Evolutionary conservation across 2,797 vertebrate species (phyloP), one percentile per base, ranked within the genome.

Genomic region (Pantherophis alleghaniensis): DNA sequence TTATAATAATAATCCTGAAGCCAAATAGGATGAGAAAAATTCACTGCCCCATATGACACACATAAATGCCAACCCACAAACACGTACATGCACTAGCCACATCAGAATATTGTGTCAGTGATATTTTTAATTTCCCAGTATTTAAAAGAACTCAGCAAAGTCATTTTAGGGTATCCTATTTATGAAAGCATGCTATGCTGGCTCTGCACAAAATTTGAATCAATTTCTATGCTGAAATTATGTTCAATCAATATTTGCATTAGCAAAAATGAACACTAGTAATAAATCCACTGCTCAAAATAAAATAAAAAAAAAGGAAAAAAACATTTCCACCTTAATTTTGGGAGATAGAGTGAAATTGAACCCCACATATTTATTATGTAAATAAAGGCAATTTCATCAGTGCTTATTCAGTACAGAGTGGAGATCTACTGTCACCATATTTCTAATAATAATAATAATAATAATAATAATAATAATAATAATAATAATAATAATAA

Each of bases 161-260:
- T 37, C 28, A 63, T 47, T 66, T 66, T 90, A 47, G 4, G 7
- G 56, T 59, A 57, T 37, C 13, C 55, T 83, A 10, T 91, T 61
- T 90, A 56, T 37, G 28, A 51, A 53, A 69, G 16, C 11, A 11
- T 18, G 18, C 4, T 18, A 53, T 26, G 69, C n/a, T 37, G 16
- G 28, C 14, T 92, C 59, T 16, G 91, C 24, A 93, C 91, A 32
- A 93, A 69, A 93, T 94, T 69, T 1, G 9, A 51, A 28, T 60
- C 83, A 79, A 74, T 0, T 66, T 94, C 94, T 51, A 89, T 79
- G 60, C 0, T 0, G 0, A 13, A 92, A 4, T 0, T 87, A 86
- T 89, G 94, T 95, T 92, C 16, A 63, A 91, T 3, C 93, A 26
- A 88, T 92, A 56, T 61, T 95, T 87, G 42, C 42, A 28, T 83